Percentiles rank a stretch among this genome's conserved stretches.
phyloP scores from a whole-genome alignment of 2,113 vertebrate genomes.

The Stercorarius parasiticus region DNA sequence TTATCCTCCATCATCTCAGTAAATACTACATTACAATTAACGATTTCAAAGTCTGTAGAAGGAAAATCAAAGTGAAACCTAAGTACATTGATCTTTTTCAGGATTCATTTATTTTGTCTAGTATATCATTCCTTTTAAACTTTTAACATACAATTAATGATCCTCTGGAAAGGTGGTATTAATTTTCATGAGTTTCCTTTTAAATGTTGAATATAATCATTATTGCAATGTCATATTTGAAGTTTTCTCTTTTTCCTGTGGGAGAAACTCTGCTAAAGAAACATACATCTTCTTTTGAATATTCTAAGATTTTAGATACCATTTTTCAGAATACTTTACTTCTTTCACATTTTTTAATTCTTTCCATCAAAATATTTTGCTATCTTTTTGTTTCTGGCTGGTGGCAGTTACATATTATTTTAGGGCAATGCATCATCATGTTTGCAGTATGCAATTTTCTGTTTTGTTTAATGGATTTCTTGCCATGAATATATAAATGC shows the following conservation, averaged over 20 bases:
- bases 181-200: neutral
- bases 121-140: neutral
- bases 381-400: neutral
- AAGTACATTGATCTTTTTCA: neutral
- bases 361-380: neutral
- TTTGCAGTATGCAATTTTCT: neutral
- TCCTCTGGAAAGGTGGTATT: neutral
- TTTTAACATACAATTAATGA: neutral
- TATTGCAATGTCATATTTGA: neutral
- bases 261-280: neutral
- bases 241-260: neutral
- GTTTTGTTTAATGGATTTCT: conserved; percentile 26
- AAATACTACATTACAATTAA: neutral
- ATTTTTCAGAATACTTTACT: neutral
- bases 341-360: neutral
- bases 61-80: neutral
- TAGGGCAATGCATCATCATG: neutral
- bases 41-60: neutral
- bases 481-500: neutral
- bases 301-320: neutral
- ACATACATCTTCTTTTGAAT: neutral
- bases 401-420: neutral
- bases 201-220: neutral
- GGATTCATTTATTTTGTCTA: neutral
- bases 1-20: neutral